Conservation (phyloP, 2,797 vertebrate genomes). For the Amphiprion clarkii region DNA sequence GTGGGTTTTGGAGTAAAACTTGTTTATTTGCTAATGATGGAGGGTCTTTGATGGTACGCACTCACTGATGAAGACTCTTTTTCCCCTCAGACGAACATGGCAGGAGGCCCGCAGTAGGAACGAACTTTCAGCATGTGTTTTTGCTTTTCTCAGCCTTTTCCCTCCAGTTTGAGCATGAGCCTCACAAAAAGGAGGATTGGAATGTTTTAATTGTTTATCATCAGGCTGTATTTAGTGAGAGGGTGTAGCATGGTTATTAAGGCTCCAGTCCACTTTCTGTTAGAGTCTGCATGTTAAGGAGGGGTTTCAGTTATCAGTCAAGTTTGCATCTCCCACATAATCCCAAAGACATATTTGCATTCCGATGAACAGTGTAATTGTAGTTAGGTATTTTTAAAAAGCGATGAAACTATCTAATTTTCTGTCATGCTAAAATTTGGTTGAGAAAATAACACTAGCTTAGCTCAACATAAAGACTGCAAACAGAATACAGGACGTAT, state of each 20-base stretch:
- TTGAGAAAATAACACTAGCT: no score
- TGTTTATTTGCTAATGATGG: constrained; percentile 52
- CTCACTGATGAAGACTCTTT: constrained; percentile 28
- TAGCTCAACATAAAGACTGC: no score
- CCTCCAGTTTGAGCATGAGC: constrained; percentile 12
- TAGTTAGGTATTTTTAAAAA: no score
- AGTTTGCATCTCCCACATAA: neutral
- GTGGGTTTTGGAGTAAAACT: constrained; percentile 15
- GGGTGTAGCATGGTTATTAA: constrained; percentile 15
- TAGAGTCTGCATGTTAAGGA: neutral
- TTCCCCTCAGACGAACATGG: neutral
- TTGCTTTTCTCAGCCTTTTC: constrained; percentile 56
- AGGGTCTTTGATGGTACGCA: constrained; percentile 38
- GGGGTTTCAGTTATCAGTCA: no score
- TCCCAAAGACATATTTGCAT: no score
- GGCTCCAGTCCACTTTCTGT: constrained; percentile 8
- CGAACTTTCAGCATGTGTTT: constrained; percentile 48
- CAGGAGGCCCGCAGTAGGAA: constrained; percentile 27
- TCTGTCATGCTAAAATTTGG: no score
- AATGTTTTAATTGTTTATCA: constrained; percentile 67
- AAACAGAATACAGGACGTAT: no score
- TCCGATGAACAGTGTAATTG: no score
- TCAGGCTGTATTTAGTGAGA: constrained; percentile 49
- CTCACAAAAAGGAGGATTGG: constrained; percentile 37
- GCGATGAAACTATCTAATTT: no score